Percentiles rank a stretch among this genome's conserved stretches.
Evolutionary conservation across 2,113 vertebrate species (phyloP).

Genomic region (Meleagris gallopavo): DNA sequence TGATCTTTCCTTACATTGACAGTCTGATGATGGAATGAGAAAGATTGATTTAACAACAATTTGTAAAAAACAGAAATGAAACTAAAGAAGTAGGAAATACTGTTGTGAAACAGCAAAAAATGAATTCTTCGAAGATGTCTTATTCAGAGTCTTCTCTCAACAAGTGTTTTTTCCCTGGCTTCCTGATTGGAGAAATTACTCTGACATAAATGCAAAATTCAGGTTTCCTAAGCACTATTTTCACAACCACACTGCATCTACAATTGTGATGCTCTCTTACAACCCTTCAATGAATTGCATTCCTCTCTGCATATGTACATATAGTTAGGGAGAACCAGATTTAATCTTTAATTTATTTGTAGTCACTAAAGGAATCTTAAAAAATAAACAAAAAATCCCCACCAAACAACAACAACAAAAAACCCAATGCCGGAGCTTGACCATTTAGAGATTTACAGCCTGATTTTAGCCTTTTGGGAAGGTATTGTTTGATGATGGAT

Average conservation of each 20-base stretch:
- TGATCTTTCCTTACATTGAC: not conserved
- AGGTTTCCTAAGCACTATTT: not conserved
- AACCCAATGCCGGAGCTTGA: not conserved
- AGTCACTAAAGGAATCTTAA: not conserved
- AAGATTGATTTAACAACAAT: not conserved
- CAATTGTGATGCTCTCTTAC: not conserved
- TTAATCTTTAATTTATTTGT: not conserved
- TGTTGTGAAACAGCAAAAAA: not conserved
- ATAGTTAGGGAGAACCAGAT: not conserved
- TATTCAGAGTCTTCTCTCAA: not conserved
- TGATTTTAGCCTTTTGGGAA: not conserved
- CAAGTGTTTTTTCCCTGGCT: not conserved
- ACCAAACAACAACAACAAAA: not conserved
- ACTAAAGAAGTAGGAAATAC: not conserved
- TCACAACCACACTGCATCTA: not conserved
- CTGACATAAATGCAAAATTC: not conserved
- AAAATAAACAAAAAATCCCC: not conserved
- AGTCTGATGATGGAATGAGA: not conserved
- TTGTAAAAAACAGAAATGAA: not conserved
- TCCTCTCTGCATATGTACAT: not conserved
- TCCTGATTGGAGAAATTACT: not conserved
- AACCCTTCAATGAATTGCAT: not conserved
- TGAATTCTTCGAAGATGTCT: not conserved
- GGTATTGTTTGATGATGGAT: not conserved
- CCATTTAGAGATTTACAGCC: not conserved